A percentile compares a stretch with the other conserved stretches of the same genome.
phyloP scores from a whole-genome alignment of 2,797 vertebrate species.

The Sternotherus odoratus region DNA sequence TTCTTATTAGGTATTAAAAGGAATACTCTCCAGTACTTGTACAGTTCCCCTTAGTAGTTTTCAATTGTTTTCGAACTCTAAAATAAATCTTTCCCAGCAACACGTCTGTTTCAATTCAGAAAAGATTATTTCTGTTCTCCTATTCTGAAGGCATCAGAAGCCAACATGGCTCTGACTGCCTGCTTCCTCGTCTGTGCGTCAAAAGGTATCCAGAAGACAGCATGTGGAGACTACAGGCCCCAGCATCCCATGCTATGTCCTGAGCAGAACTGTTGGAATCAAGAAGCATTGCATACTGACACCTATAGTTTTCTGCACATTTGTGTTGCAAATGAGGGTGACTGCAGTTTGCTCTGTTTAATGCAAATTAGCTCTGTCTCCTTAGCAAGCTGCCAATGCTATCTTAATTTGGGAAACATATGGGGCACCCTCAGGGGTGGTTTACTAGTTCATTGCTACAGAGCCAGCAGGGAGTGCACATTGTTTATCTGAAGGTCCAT shows the following conservation, averaged over 20 bases:
- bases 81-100: not conserved
- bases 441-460: not conserved
- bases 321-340: not conserved
- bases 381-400: not conserved
- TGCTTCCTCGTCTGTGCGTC: slow-evolving; percentile 30
- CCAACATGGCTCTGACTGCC: not conserved
- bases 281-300: not conserved
- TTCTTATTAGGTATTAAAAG: not conserved
- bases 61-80: not conserved
- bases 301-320: not conserved
- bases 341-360: not conserved
- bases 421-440: not conserved
- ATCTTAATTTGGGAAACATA: not conserved
- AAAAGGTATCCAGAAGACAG: slow-evolving; percentile 22
- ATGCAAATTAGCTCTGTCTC: not conserved
- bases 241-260: not conserved
- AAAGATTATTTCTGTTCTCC: not conserved
- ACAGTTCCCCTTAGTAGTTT: not conserved
- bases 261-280: not conserved
- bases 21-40: not conserved
- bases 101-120: not conserved
- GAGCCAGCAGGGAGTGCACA: not conserved
- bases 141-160: not conserved
- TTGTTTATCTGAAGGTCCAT: not conserved
- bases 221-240: not conserved